Base-by-base conservation (phyloP, 2,888 invertebrate species). In the Clostera curtula region DNA sequence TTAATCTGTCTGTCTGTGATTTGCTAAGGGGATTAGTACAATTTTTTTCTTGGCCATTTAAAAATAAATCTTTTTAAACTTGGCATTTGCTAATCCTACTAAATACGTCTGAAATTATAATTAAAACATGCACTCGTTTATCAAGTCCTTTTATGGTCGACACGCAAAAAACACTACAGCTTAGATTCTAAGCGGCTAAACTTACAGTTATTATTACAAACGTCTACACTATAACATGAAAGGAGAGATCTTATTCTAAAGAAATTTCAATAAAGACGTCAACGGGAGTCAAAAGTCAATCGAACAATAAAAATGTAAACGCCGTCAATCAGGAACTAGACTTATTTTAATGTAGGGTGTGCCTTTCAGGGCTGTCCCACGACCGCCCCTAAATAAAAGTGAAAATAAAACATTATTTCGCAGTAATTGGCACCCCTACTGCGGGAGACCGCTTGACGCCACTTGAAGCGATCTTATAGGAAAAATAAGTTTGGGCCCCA, bases 381-480 rank as follows among this genome's bases (percentile, higher is more conserved):
- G 74, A 71, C 74, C 77, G 75, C 80, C 83, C 80, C 76, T 74
- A 80, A 82, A 80, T 79, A 77, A 77, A 82, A 79, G 74, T 65
- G 53, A 66, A 74, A 79, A 75, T 74, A 76, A 56, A 76, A 79
- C 71, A 75, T 75, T 82, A 77, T 80, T 77, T 76, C 58, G 51
- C 66, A 59, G 72, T 80, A 82, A 83, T 82, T 82, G 82, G 83
- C 79, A 68, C 76, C 82, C 82, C 82, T 76, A 67, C 66, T 57
- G 82, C 24, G 63, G 61, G 49, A 54, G 55, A 49, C 71, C 50
- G 73, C 73, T 76, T 74, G 79, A 72, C 70, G 68, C 66, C 74
- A 65, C 71, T 73, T 74, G 63, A 73, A 65, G 61, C 73, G 73
- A 74, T 79, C 82, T 82, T 80, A 63, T 72, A 75, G 70, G 69